phyloP scores from a whole-genome alignment of 35 echinoderm and acorn worm species.

The Strongylocentrotus purpuratus region DNA sequence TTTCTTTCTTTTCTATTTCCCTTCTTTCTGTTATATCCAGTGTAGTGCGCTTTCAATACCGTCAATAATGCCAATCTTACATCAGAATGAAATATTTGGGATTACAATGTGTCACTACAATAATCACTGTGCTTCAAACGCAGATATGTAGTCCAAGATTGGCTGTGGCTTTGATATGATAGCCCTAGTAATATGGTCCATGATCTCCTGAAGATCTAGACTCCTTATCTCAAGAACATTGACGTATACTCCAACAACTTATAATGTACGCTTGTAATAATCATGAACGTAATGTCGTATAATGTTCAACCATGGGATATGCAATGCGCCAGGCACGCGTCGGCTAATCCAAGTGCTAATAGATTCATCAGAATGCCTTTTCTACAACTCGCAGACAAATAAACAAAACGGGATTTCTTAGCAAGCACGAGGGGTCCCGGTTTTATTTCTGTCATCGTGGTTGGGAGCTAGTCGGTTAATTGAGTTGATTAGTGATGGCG shows the following conservation, averaged over 20 bases:
- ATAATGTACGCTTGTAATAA: not conserved
- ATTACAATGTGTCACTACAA: not conserved
- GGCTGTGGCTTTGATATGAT: no score
- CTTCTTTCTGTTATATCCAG: not conserved
- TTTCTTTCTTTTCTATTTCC: no score
- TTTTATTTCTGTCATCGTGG: conserved; percentile 48
- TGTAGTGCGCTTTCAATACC: not conserved
- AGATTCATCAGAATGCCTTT: not conserved
- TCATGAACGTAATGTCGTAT: not conserved
- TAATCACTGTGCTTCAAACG: not conserved
- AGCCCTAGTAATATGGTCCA: not conserved
- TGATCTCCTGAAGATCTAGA: not conserved
- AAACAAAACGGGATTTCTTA: conserved; percentile 16
- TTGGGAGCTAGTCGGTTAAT: conserved; percentile 46
- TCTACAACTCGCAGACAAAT: not conserved
- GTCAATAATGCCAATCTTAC: not conserved
- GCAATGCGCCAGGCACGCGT: conserved; percentile 27
- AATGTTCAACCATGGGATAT: not conserved
- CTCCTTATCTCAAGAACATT: conserved; percentile 12
- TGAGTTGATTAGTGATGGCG: conserved; percentile 48
- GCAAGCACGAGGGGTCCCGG: not conserved
- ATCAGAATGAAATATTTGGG: not conserved
- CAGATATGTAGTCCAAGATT: no score
- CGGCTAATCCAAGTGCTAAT: conserved; percentile 46
- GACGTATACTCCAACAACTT: not conserved